Evolutionary conservation across 1,140 invertebrate genomes (phyloP).

Genomic region (Achatina immaculata): DNA sequence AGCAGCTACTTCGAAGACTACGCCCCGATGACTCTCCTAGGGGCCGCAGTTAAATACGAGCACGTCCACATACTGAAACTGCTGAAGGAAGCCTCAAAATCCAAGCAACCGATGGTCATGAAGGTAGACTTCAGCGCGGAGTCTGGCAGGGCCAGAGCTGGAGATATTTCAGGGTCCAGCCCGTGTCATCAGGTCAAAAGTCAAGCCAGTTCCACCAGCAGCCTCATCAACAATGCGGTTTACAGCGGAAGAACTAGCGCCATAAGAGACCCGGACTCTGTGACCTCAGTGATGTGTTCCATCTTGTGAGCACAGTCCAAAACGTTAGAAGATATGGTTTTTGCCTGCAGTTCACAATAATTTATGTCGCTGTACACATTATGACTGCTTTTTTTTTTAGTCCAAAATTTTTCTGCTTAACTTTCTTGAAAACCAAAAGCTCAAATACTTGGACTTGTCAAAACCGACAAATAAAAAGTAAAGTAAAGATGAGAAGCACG

Average conservation of each 20-base stretch:
- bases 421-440: no score
- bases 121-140: background rate
- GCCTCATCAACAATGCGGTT: background rate
- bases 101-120: background rate
- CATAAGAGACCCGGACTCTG: background rate
- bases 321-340: no score
- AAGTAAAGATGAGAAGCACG: no score
- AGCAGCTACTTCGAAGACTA: constrained; percentile 56
- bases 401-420: no score
- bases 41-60: constrained; percentile 57
- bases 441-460: no score
- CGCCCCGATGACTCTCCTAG: constrained; percentile 56
- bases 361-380: no score
- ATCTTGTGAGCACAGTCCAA: background rate
- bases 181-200: no score
- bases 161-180: background rate
- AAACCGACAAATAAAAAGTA: no score
- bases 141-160: no score
- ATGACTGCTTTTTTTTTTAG: no score
- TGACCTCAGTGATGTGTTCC: background rate
- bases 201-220: background rate
- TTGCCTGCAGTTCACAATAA: no score
- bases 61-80: constrained; percentile 56
- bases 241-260: background rate
- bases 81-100: background rate